phyloP scores from a whole-genome alignment of 2,888 invertebrate species.

The Iselma pallidipennis region DNA sequence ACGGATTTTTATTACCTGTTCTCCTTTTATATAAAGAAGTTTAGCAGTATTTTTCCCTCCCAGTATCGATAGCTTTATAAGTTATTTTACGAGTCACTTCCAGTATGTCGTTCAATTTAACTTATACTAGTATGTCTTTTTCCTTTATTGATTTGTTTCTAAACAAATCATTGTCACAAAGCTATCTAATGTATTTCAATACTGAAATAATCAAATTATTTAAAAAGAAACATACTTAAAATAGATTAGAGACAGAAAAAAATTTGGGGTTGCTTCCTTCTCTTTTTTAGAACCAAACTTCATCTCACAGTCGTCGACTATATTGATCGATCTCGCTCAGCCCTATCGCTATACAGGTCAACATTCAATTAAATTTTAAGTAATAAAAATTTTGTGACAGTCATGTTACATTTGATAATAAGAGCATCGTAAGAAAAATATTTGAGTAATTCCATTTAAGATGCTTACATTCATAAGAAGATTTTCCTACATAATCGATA shows the following conservation, averaged over 20 bases:
- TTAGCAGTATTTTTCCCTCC: neutral
- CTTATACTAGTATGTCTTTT: too few relatives aligned
- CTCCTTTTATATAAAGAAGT: neutral
- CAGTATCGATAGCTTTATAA: neutral
- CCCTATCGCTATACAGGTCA: neutral
- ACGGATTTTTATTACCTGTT: neutral
- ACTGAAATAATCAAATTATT: neutral
- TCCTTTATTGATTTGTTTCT: neutral
- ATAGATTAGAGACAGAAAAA: too few relatives aligned
- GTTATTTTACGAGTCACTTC: neutral
- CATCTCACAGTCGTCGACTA: neutral
- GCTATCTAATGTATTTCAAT: neutral
- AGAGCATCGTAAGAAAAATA: neutral
- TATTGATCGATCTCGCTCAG: neutral
- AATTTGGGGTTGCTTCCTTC: too few relatives aligned
- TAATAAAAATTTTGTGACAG: conserved; percentile 2
- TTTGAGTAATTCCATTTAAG: neutral
- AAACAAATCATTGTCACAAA: neutral
- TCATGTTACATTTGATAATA: neutral
- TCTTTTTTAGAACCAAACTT: neutral
- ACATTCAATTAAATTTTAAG: conserved; percentile 5
- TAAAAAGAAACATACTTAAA: neutral
- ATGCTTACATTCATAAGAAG: too few relatives aligned
- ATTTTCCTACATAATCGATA: too few relatives aligned
- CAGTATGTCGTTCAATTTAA: neutral